phyloP scores from a whole-genome alignment of 2,797 vertebrate species.

The Neopelma chrysocephalum region DNA sequence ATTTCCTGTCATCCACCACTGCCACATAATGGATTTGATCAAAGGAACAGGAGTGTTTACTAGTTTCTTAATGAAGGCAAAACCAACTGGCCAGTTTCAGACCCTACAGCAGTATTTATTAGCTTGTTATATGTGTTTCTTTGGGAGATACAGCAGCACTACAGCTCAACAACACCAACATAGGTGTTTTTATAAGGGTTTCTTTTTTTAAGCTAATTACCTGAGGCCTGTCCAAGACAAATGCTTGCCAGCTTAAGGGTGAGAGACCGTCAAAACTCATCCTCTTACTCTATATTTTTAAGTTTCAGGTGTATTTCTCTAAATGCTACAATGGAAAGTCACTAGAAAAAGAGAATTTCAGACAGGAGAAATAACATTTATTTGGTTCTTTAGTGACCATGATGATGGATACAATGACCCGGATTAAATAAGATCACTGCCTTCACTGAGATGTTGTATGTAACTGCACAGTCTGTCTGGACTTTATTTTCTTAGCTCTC shows the following conservation, averaged over 20 bases:
- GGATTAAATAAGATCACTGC: neutral
- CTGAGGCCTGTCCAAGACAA: neutral
- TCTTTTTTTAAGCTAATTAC: too few relatives aligned
- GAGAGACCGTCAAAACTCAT: neutral
- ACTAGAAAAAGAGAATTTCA: neutral
- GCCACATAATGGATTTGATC: rapidly evolving
- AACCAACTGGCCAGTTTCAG: neutral
- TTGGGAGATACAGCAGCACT: neutral
- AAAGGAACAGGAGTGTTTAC: neutral
- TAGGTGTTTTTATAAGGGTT: neutral
- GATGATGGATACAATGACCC: neutral
- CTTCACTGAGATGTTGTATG: neutral
- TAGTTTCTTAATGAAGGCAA: neutral
- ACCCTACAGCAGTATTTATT: neutral
- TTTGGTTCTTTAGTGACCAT: neutral
- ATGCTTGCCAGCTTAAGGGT: neutral
- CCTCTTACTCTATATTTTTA: neutral
- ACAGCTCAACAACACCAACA: too few relatives aligned
- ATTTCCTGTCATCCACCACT: neutral
- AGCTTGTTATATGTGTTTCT: neutral
- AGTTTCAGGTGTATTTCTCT: neutral
- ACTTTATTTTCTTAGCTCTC: neutral
- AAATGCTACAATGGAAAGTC: neutral
- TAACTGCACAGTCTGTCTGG: neutral
- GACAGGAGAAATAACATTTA: neutral